A percentile compares a stretch with the other conserved stretches of the same genome.
phyloP scores from a whole-genome alignment of 2,888 invertebrate genomes.

The Caenorhabditis sinica region DNA sequence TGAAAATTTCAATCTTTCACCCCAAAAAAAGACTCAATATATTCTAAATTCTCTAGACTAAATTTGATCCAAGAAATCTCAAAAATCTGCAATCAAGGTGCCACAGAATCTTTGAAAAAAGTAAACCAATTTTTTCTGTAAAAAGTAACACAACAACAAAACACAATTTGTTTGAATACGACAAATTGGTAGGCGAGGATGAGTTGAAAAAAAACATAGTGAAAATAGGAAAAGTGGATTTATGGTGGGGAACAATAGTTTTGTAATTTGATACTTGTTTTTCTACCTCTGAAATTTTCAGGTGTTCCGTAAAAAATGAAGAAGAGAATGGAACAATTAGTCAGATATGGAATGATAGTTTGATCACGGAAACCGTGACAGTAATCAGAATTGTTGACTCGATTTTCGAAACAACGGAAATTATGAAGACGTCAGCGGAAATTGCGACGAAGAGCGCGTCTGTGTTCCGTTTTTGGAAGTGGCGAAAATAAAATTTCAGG shows the following conservation, averaged over 20 bases:
- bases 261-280: conserved; percentile 31
- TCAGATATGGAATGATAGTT: neutral
- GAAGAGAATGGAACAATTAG: neutral
- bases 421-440: neutral
- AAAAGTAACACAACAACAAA: neutral
- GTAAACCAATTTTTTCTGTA: neutral
- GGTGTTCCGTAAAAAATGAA: conserved; percentile 3
- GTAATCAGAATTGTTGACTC: neutral
- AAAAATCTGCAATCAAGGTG: too few species aligned
- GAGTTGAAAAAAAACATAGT: conserved; percentile 8
- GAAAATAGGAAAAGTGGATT: conserved; percentile 13
- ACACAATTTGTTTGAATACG: conserved; percentile 21
- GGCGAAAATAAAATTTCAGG: neutral
- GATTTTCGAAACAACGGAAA: too few species aligned
- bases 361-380: neutral
- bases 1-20: neutral
- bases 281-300: neutral
- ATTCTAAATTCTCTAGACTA: too few species aligned
- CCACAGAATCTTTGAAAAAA: neutral
- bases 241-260: neutral
- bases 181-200: conserved; percentile 10
- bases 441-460: neutral
- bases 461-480: neutral
- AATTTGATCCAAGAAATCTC: too few species aligned
- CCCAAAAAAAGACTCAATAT: too few species aligned